Evolutionary conservation across 2,888 invertebrate species (phyloP).

Genomic region (Julus scanicus): DNA sequence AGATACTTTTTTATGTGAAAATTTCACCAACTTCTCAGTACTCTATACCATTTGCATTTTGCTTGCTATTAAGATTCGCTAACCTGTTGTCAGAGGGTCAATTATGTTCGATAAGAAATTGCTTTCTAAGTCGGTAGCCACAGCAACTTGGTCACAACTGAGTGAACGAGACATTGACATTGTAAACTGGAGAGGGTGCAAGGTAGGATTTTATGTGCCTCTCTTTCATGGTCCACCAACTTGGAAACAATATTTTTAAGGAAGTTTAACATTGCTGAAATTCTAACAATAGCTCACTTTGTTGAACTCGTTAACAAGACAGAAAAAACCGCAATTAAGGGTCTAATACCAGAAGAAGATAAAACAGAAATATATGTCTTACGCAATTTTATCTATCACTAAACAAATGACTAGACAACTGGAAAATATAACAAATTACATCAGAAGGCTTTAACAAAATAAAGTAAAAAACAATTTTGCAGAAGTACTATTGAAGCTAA

Average conservation of each 20-base stretch:
- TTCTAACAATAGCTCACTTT: neutral
- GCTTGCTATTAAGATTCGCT: neutral
- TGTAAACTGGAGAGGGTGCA: neutral
- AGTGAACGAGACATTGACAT: neutral
- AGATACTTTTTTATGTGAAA: neutral
- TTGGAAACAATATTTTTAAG: slow-evolving; percentile 1
- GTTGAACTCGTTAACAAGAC: neutral
- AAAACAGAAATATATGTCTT: neutral
- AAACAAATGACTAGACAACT: no score
- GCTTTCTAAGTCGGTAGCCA: neutral
- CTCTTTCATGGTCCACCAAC: neutral
- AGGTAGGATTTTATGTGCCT: neutral
- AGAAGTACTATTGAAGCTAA: no score
- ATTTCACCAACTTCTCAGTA: neutral
- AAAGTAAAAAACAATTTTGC: no score
- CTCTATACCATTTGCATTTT: neutral
- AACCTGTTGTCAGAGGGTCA: neutral
- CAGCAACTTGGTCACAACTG: neutral
- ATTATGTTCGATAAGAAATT: neutral
- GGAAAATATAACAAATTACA: no score
- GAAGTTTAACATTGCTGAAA: neutral
- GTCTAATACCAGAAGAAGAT: neutral
- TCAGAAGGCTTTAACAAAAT: no score
- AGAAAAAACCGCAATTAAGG: neutral
- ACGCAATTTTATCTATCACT: no score